Base-by-base conservation (phyloP, 37 sponge, comb jelly and placozoan species). In the Oopsacas minuta region DNA sequence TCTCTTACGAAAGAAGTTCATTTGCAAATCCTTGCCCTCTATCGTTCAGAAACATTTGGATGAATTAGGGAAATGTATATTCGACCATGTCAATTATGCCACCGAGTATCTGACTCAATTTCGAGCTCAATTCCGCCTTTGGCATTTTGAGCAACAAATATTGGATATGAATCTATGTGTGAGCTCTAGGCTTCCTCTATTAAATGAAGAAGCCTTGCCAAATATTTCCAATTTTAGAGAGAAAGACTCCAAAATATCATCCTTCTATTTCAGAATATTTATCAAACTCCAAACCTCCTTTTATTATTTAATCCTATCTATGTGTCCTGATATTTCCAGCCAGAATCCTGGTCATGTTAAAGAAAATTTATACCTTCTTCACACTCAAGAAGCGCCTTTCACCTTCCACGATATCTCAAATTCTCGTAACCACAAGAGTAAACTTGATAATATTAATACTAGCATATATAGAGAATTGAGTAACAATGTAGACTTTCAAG, bases 141-240 rank as follows among this genome's bases (percentile, higher is more conserved):
- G 75, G 75, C 75, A 61, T 61, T 12, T 25, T 61, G 75, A 61
- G 28, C 75, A 61, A 12, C 75, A 61, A 61, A 34, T n/a, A 61
- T 5, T 61, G 22, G 75, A 61, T 25, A 61, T 61, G 75, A n/a
- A n/a, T n/a, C 22, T 61, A 34, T 3, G 1, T 61, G 75, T 61
- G 5, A 3, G 75, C 30, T 61, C 75, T 25, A 61, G 28, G 75
- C 75, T 61, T 25, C 75, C 75, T 61, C 75, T 61, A 7, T 34
- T 61, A 5, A 61, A 61, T 61, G 75, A n/a, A 61, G 28, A 61
- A 32, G 28, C 30, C 7, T 12, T 61, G 5, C 30, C 75, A 20
- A 10, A 3, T n/a, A 10, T 12, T 5, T 61, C 22, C 30, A 10
- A 61, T 25, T 3, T 3, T 61, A 61, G 22, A 61, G 75, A 61